These are phyloP conservation scores for Phyllotreta cruciferae DNA, from an alignment of 2,888 invertebrate species.

Conservation along the genomic window DNA sequence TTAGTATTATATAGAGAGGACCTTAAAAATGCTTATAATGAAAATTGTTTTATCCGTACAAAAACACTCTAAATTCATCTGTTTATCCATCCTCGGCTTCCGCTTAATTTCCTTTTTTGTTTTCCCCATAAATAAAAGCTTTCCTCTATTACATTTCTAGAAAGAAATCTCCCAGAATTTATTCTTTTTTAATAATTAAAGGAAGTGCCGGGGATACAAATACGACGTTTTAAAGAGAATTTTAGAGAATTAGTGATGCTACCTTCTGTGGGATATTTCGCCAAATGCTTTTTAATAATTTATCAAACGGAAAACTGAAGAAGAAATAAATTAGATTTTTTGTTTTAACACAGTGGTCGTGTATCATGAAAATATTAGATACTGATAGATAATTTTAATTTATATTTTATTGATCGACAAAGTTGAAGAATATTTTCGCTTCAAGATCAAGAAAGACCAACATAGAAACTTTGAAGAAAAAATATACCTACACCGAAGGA, in stretches of 20 bases:
- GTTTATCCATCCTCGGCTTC: too few relatives aligned
- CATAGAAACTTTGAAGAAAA: conserved; percentile 10
- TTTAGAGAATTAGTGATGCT: conserved; percentile 19
- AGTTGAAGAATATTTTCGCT: too few relatives aligned
- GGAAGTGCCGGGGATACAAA: conserved; percentile 9
- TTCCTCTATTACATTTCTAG: background rate
- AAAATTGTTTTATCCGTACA: too few relatives aligned
- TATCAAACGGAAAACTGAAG: conserved; percentile 14
- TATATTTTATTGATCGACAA: too few relatives aligned
- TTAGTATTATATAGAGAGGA: too few relatives aligned
- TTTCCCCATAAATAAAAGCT: background rate
- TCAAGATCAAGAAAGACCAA: background rate
- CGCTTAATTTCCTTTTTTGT: background rate
- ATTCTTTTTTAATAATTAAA: conserved; percentile 14
- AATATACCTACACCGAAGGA: background rate
- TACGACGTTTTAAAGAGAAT: conserved; percentile 9
- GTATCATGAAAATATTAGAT: background rate
- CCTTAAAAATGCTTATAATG: too few relatives aligned
- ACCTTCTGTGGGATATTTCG: conserved; percentile 2
- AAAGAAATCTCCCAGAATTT: conserved; percentile 3
- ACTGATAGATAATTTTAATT: background rate
- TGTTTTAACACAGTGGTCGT: background rate
- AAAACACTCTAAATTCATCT: too few relatives aligned
- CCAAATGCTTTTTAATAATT: conserved; percentile 18
- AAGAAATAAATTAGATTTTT: conserved; percentile 23